phyloP scores from a whole-genome alignment of 2,113 vertebrate species.

The Phalacrocorax carbo region DNA sequence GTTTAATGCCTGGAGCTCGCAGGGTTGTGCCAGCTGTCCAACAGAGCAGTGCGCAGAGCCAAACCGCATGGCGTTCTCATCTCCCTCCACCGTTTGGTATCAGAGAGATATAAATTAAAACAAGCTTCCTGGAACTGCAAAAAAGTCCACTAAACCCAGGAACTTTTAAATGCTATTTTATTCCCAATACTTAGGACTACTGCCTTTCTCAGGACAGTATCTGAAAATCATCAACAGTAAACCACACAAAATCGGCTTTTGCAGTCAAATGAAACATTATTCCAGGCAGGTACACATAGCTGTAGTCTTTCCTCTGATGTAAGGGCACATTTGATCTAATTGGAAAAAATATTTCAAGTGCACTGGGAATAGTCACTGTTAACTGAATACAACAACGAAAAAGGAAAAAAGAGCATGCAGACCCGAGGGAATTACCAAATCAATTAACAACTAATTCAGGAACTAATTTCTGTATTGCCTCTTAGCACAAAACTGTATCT shows the following conservation, averaged over 20 bases:
- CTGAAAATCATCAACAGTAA: not conserved
- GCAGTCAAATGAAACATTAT: not conserved
- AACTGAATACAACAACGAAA: constrained; percentile 80
- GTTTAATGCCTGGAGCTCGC: rapidly evolving
- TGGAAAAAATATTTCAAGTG: constrained; percentile 82
- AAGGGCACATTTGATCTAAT: constrained; percentile 76
- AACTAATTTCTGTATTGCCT: constrained; percentile 89
- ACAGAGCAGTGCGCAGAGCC: not conserved
- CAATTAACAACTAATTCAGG: constrained; percentile 93
- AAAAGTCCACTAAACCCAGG: not conserved
- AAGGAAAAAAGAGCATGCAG: constrained; percentile 73
- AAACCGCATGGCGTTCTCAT: not conserved
- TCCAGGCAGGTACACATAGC: constrained; percentile 18
- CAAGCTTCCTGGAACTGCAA: not conserved
- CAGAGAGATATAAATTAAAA: not conserved
- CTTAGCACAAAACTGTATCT: constrained; percentile 86
- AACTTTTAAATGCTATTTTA: not conserved
- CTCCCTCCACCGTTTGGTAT: not conserved
- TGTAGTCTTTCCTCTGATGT: constrained; percentile 16
- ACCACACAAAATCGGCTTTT: not conserved
- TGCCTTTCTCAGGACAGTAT: not conserved
- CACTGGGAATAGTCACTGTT: constrained; percentile 80
- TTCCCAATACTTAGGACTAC: not conserved
- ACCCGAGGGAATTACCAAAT: constrained; percentile 89
- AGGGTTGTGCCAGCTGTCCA: not conserved